phyloP scores from a whole-genome alignment of 2,888 invertebrate genomes.

The Tubulanus polymorphus region DNA sequence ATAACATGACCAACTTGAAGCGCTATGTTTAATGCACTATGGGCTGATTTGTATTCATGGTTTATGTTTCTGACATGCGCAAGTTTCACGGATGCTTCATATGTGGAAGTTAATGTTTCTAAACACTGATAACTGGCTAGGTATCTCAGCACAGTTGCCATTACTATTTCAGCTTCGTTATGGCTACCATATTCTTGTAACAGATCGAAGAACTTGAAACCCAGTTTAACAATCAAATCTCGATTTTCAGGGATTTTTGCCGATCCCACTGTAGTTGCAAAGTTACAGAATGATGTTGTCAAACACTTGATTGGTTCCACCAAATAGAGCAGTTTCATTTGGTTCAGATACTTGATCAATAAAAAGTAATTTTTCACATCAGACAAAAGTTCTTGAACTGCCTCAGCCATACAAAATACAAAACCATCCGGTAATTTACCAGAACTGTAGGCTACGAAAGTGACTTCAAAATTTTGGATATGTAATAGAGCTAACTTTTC shows the following conservation, averaged over 20 bases:
- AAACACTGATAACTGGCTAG: slow-evolving; percentile 30
- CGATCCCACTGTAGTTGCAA: not conserved
- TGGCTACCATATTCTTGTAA: slow-evolving; percentile 33
- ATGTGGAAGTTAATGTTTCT: slow-evolving; percentile 38
- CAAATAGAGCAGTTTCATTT: slow-evolving; percentile 23
- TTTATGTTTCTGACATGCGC: slow-evolving; percentile 37
- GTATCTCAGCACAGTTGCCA: slow-evolving; percentile 28
- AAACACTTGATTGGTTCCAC: slow-evolving; percentile 23
- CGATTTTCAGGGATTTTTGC: slow-evolving; percentile 5
- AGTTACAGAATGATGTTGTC: not conserved
- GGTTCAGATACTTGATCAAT: slow-evolving; percentile 37
- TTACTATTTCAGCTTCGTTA: slow-evolving; percentile 30
- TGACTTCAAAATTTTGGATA: slow-evolving; percentile 35
- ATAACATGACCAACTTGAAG: slow-evolving; percentile 36
- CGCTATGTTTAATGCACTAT: slow-evolving; percentile 32
- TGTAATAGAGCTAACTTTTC: slow-evolving; percentile 32
- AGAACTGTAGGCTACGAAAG: slow-evolving; percentile 28
- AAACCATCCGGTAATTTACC: slow-evolving; percentile 37
- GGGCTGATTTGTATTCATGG: slow-evolving; percentile 30
- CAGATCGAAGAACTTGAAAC: slow-evolving; percentile 32
- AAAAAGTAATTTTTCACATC: slow-evolving; percentile 32
- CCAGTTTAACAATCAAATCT: slow-evolving; percentile 26
- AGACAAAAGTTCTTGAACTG: slow-evolving; percentile 32
- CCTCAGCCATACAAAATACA: slow-evolving; percentile 40
- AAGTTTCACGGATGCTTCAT: slow-evolving; percentile 35